phyloP scores from a whole-genome alignment of 2,797 vertebrate species.

The Garrulus glandarius region DNA sequence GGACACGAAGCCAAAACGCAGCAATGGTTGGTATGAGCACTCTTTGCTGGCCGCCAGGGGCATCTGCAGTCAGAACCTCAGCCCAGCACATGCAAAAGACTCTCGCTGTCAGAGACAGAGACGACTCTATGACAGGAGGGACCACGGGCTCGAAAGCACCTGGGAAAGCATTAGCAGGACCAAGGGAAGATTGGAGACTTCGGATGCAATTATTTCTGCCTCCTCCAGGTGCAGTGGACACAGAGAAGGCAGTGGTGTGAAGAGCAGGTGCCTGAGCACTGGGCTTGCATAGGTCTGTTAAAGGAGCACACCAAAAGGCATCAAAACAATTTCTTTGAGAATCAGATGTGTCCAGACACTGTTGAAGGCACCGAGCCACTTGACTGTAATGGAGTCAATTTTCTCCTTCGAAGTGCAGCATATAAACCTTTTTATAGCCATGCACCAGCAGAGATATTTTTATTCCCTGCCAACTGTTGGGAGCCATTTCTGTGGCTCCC shows the following conservation, averaged over 20 bases:
- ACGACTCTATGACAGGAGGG: neutral
- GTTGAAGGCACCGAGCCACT: neutral
- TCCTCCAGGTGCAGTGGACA: rapidly evolving
- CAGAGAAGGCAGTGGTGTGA: neutral
- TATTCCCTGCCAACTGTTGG: neutral
- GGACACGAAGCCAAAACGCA: neutral
- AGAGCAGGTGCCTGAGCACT: neutral
- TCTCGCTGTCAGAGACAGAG: rapidly evolving
- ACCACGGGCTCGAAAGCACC: neutral
- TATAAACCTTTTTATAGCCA: conserved; percentile 12
- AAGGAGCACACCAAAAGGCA: neutral
- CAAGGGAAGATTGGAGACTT: neutral
- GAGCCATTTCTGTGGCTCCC: neutral
- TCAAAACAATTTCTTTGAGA: neutral
- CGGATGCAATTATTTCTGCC: neutral
- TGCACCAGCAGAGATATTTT: neutral
- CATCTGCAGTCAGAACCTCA: neutral
- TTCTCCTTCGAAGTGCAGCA: conserved; percentile 12
- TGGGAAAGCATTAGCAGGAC: neutral
- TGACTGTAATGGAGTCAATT: conserved; percentile 9
- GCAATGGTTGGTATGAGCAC: rapidly evolving
- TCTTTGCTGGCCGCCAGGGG: neutral
- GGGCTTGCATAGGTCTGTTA: neutral
- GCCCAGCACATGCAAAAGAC: too few species aligned
- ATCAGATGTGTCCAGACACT: neutral